Evolutionary conservation across 64 coral and sea anemone genomes (phyloP).

Genomic region (Montipora sp.): DNA sequence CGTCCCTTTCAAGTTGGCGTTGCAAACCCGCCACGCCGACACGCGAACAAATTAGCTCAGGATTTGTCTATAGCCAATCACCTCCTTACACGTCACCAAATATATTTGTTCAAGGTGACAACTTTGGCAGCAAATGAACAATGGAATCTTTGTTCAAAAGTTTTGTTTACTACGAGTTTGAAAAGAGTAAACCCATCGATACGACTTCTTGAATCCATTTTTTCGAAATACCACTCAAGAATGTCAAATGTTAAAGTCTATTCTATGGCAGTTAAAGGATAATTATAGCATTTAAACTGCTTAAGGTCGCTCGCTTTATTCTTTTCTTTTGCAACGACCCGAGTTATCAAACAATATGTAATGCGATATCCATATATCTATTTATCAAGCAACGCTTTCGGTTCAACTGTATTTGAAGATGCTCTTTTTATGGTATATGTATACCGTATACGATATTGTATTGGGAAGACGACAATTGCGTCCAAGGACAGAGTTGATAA

Average conservation of each 20-base stretch:
- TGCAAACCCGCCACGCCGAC: slow-evolving; percentile 45
- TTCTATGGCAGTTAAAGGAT: neutral
- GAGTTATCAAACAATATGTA: neutral
- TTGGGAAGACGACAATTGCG: too few relatives aligned
- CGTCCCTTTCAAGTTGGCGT: slow-evolving; percentile 29
- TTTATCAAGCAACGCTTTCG: neutral
- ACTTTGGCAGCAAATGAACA: slow-evolving; percentile 10
- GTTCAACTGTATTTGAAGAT: neutral
- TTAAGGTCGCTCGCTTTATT: neutral
- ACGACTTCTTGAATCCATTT: neutral
- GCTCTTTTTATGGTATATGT: neutral
- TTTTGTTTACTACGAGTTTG: slow-evolving; percentile 11
- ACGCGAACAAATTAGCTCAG: slow-evolving; percentile 49
- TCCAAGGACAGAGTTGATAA: neutral
- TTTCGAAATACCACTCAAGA: slow-evolving; percentile 4
- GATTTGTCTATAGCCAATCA: slow-evolving; percentile 24
- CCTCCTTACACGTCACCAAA: neutral
- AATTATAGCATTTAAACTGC: neutral
- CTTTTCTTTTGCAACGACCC: neutral
- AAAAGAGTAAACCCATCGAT: neutral
- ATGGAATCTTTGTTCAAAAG: slow-evolving; percentile 29
- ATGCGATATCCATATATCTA: neutral
- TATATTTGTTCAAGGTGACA: slow-evolving; percentile 25
- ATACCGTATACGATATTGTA: too few relatives aligned
- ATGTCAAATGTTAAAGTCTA: neutral